Percentiles rank a stretch among this genome's conserved stretches.
Evolutionary conservation across 2,113 vertebrate genomes (phyloP).

Genomic region (Panthera uncia): DNA sequence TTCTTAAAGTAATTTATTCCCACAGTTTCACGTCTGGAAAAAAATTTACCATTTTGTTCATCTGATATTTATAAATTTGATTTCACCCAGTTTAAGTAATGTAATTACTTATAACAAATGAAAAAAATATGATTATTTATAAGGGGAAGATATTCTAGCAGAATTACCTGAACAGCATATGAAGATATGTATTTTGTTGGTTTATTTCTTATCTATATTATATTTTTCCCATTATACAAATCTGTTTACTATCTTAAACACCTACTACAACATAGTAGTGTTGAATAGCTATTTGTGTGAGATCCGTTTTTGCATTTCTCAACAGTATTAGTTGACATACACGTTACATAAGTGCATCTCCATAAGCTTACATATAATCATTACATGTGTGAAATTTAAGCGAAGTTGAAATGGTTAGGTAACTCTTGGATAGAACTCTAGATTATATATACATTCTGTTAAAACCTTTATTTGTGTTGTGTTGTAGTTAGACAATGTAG

Average conservation of each 20-base stretch:
- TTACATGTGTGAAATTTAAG: not conserved
- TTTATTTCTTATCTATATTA: not conserved
- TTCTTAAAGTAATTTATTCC: conserved; percentile 57
- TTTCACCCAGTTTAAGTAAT: conserved; percentile 42
- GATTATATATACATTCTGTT: not conserved
- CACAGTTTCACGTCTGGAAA: conserved; percentile 34
- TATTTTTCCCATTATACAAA: not conserved
- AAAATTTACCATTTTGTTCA: conserved; percentile 26
- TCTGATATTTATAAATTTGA: conserved; percentile 41
- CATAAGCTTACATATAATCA: not conserved
- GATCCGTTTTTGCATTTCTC: not conserved
- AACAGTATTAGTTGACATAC: not conserved
- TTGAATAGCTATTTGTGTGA: not conserved
- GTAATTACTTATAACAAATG: not conserved
- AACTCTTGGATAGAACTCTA: not conserved
- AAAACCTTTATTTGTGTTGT: not conserved
- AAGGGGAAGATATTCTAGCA: not conserved
- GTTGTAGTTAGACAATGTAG: not conserved
- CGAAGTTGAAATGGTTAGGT: not conserved
- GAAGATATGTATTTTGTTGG: not conserved
- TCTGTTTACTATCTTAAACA: not conserved
- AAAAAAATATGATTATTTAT: not conserved
- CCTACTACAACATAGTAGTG: not conserved
- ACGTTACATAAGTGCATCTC: not conserved
- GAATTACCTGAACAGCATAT: not conserved